A percentile compares a stretch with the other conserved stretches of the same genome.
Conservation (phyloP, 2,113 vertebrate species). For the Phaetusa simplex region DNA sequence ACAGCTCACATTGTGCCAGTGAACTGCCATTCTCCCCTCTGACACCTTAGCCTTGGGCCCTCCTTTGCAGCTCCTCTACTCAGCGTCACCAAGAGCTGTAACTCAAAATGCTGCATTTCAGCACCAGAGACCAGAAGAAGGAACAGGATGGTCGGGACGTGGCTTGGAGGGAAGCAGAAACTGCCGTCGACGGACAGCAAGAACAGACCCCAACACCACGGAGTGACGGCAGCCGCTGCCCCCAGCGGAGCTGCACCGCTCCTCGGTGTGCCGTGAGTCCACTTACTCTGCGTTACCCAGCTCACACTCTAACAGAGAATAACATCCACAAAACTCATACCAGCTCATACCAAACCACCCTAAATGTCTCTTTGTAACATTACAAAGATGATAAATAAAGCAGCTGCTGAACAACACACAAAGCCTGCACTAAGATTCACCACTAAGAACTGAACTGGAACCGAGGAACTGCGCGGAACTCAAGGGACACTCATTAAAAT, state of each 20-base stretch:
- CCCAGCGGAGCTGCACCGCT: neutral
- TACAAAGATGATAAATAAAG: neutral
- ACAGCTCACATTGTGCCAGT: neutral
- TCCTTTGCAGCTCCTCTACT: neutral
- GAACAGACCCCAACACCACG: neutral
- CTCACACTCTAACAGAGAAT: neutral
- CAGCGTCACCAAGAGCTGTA: neutral
- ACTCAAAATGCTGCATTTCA: neutral
- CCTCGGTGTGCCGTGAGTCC: fast-evolving
- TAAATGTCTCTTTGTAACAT: neutral
- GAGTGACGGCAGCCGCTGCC: neutral
- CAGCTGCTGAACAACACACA: neutral
- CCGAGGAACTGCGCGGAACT: neutral
- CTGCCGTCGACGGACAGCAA: fast-evolving
- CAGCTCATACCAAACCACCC: neutral
- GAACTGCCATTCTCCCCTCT: neutral
- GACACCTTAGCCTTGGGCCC: neutral
- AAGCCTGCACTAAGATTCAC: neutral
- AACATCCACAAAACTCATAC: neutral
- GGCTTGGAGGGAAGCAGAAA: neutral
- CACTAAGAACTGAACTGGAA: neutral
- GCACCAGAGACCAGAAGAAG: neutral
- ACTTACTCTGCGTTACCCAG: neutral
- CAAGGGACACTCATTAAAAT: neutral
- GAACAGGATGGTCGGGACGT: neutral